Evolutionary conservation across 2,797 vertebrate species (phyloP), one percentile per base, ranked within the genome.

Genomic region (Lepidocolaptes lacrymiger): DNA sequence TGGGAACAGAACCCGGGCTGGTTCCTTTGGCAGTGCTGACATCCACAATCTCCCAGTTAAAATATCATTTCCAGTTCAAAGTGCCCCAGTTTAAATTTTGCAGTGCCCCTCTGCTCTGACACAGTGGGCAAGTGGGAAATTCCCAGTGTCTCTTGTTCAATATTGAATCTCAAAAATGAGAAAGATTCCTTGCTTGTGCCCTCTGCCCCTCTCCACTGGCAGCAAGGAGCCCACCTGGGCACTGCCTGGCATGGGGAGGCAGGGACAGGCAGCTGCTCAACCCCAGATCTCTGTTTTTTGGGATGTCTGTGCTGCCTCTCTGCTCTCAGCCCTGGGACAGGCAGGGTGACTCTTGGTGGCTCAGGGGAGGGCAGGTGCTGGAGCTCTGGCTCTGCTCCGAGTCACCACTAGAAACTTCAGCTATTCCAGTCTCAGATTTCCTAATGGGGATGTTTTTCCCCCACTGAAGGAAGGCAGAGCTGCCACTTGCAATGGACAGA

Each of bases 281-380:
- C 12, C n/a, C 76, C 63, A 16, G 36, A n/a, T n/a, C 66, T 56
- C 2, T 0, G 0, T 1, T 63, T 34, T 66, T 15, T 0, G 14
- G 89, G 67, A 5, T 23, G 44, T 36, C 28, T 16, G 11, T 3
- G 1, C 58, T 20, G 16, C 62, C 54, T 8, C 73, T 66, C 16
- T 0, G 0, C 32, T 43, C 36, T 82, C 32, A 0, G 11, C 23
- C 55, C 46, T 24, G 27, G 32, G 19, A 14, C 2, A 1, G 8
- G 19, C 44, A 23, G 17, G n/a, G 43, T 28, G 43, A 7, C 23
- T 54, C 3, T 0, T 10, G 36, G 20, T 34, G 79, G 82, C 68
- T 5, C 6, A 22, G 67, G 58, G 46, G 6, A 78, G 59, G 64
- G 73, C 55, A 32, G 80, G 63, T 44, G 63, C 82, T 37, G 63